Percentiles rank a stretch among this genome's conserved stretches.
These are phyloP conservation scores for Poeciliopsis turneri DNA, from an alignment of 2,797 vertebrate genomes.

Conservation along the genomic window DNA sequence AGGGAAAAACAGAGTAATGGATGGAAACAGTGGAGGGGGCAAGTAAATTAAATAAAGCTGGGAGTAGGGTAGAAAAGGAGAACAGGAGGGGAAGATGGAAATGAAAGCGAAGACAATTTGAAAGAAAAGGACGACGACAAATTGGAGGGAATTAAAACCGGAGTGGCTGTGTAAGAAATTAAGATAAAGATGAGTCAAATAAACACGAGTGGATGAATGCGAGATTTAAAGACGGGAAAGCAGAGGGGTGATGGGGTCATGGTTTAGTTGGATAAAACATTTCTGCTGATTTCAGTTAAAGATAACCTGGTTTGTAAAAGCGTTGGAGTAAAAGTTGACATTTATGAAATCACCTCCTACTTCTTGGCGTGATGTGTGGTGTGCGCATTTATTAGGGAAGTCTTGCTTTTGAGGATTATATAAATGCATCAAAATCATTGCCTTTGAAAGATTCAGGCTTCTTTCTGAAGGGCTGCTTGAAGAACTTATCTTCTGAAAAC, in stretches of 20 bases:
- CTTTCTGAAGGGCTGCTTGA: background rate
- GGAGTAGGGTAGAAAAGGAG: background rate
- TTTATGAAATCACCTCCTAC: background rate
- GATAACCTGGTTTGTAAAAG: background rate
- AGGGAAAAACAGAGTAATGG: background rate
- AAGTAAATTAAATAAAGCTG: background rate
- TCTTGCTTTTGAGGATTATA: background rate
- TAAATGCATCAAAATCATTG: background rate
- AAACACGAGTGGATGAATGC: background rate
- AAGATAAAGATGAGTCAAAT: background rate
- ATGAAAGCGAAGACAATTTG: background rate
- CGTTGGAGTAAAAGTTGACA: background rate
- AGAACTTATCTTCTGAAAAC: background rate
- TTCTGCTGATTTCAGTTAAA: background rate
- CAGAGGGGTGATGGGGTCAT: background rate
- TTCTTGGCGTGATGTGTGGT: background rate
- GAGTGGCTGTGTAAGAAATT: background rate
- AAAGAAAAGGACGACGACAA: slow-evolving; percentile 3
- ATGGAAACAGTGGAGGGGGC: background rate
- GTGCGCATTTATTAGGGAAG: background rate
- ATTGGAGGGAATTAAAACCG: background rate
- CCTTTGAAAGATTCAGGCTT: background rate
- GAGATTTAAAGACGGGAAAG: background rate
- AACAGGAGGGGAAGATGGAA: background rate
- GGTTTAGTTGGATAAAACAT: background rate